These are phyloP conservation scores for Idaea straminata DNA, from an alignment of 2,888 invertebrate species.

Conservation along the genomic window DNA sequence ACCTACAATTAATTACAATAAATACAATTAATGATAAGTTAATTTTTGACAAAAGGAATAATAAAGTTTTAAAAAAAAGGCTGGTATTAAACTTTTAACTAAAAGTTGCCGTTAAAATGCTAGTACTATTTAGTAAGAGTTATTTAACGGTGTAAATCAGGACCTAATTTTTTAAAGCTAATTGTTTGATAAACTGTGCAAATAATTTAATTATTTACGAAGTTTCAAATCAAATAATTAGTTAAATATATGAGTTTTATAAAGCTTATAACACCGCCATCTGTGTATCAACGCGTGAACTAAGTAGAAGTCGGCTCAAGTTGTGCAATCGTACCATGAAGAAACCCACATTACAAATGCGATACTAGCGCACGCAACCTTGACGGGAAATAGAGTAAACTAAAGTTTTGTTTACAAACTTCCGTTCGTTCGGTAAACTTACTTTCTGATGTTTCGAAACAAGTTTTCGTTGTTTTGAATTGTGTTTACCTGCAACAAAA, in stretches of 20 bases:
- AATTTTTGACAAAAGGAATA: no score
- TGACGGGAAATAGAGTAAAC: constrained; percentile 32
- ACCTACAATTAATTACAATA: no score
- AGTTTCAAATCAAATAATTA: neutral
- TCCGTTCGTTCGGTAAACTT: constrained; percentile 3
- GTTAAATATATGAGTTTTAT: neutral
- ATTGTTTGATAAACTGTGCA: no score
- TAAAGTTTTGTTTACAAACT: constrained; percentile 38
- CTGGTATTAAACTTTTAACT: no score
- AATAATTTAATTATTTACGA: no score
- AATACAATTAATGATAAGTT: no score
- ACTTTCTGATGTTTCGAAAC: constrained; percentile 12
- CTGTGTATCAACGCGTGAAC: constrained; percentile 34
- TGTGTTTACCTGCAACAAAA: constrained; percentile 24
- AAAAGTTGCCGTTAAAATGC: no score
- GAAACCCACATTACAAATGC: constrained; percentile 31
- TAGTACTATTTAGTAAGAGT: no score
- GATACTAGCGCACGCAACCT: constrained; percentile 40
- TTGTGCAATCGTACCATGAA: constrained; percentile 27
- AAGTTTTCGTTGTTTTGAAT: constrained; percentile 17
- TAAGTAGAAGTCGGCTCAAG: constrained; percentile 18
- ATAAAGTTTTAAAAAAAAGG: no score
- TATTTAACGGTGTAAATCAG: no score
- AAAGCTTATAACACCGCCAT: constrained; percentile 40
- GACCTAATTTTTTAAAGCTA: no score